A percentile compares a stretch with the other conserved stretches of the same genome.
phyloP scores from a whole-genome alignment of 2,888 invertebrate species.

The Drosophila quinaria region DNA sequence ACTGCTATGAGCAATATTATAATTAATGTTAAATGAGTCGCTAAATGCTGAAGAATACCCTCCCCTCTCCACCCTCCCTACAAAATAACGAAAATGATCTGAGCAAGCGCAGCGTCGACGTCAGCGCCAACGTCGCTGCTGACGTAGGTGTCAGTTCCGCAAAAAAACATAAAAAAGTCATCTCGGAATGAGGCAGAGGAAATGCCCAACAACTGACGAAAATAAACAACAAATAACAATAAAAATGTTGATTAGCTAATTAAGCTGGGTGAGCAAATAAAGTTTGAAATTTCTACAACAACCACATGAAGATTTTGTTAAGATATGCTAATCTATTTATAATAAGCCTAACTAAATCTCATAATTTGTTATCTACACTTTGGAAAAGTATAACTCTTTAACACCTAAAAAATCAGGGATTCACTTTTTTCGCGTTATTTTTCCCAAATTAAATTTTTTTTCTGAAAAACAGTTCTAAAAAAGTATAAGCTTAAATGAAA shows the following conservation, averaged over 20 bases:
- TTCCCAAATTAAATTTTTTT: no score
- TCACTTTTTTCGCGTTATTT: no score
- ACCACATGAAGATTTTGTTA: neutral
- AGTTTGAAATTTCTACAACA: neutral
- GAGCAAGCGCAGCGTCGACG: conserved; percentile 1
- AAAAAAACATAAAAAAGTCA: conserved; percentile 6
- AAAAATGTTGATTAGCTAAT: conserved; percentile 22
- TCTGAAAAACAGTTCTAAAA: no score
- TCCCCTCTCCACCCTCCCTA: neutral
- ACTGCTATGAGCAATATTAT: conserved; percentile 37
- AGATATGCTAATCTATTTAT: conserved; percentile 2
- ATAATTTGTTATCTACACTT: conserved; percentile 2
- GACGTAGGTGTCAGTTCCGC: conserved; percentile 26
- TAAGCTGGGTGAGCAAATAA: neutral
- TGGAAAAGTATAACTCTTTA: no score
- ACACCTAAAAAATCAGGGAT: no score
- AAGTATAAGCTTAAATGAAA: no score
- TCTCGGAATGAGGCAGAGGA: conserved; percentile 29
- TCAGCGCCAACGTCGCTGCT: neutral
- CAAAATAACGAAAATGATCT: neutral
- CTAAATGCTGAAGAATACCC: conserved; percentile 39
- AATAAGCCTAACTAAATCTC: neutral
- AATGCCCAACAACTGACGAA: conserved; percentile 30
- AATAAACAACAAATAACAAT: conserved; percentile 3
- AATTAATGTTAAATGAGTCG: conserved; percentile 72